Evolutionary conservation across 2,113 vertebrate species (phyloP), one percentile per base, ranked within the genome.

Genomic region (Pachypanchax playfairii): DNA sequence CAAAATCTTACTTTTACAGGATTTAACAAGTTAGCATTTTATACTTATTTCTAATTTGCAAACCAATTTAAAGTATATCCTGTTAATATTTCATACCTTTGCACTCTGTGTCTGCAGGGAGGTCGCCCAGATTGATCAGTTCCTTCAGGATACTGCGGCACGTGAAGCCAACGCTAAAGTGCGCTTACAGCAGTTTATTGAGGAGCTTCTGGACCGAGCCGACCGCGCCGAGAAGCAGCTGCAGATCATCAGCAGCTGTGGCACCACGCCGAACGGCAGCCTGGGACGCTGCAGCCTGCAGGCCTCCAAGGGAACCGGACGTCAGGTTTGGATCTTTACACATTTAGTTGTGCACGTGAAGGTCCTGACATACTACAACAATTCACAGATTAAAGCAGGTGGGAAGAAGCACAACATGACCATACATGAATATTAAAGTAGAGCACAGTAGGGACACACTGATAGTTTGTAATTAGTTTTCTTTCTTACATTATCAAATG

Each of bases 231-330:
- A 98, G 69, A 96, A 97, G 64, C 97, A 98, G 91, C 93, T 98
- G 10, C 96, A 98, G 91, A 96, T 97, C 89, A 98, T 98, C 92
- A 99, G 96, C 84, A 98, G 96, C 88, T 98, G 96, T 0, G 95
- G 93, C 25, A 97, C 95, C 56, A 97, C 96, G 0, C 97, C 96
- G 0, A 98, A 97, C 0, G 93, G 96, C 84, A 98, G 96, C 85
- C 91, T 98, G 88, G 94, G 96, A 0, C 92, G 93, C 29, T 94
- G 93, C 22, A 94, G 94, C 33, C 91, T 94, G 1, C 94, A 95
- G 0, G 94, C 88, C 2, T 75, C 87, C 17, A 96, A 95, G 85
- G 92, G 86, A 46, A 81, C 85, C 0, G 83, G 93, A 65, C 79
- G 94, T 26, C 88, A 90, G 91, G 94, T 92, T 79, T 70, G 65